These are phyloP conservation scores for Phaethornis superciliosus DNA, from an alignment of 2,113 vertebrate species.

Conservation along the genomic window DNA sequence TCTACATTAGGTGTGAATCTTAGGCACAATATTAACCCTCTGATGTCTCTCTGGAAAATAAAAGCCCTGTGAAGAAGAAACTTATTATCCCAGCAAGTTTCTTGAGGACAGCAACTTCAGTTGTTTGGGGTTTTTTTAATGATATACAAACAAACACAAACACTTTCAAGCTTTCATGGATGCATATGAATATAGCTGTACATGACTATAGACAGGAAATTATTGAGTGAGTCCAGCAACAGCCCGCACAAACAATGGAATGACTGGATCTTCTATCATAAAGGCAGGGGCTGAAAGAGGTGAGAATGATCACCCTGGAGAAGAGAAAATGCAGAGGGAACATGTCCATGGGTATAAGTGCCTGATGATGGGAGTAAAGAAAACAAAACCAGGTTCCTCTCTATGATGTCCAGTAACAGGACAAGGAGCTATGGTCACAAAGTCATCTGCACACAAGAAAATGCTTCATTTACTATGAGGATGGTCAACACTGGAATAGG, in stretches of 20 bases:
- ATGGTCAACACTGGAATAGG: neutral
- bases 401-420: too few relatives aligned
- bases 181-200: too few relatives aligned
- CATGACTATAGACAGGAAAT: neutral
- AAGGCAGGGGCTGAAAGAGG: neutral
- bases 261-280: neutral
- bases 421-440: neutral
- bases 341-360: neutral
- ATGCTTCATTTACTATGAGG: rapidly evolving
- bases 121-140: neutral
- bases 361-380: neutral
- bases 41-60: neutral
- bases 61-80: neutral
- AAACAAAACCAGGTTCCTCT: neutral
- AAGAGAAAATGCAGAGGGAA: neutral
- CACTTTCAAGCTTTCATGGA: too few relatives aligned
- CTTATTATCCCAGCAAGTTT: neutral
- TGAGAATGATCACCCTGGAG: neutral
- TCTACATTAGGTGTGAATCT: rapidly evolving
- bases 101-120: neutral
- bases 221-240: neutral
- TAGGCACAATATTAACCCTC: neutral
- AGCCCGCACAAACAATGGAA: neutral
- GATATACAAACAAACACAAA: neutral
- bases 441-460: neutral